Base-by-base conservation (phyloP, 2,797 vertebrate genomes). In the Gambelia wislizenii region DNA sequence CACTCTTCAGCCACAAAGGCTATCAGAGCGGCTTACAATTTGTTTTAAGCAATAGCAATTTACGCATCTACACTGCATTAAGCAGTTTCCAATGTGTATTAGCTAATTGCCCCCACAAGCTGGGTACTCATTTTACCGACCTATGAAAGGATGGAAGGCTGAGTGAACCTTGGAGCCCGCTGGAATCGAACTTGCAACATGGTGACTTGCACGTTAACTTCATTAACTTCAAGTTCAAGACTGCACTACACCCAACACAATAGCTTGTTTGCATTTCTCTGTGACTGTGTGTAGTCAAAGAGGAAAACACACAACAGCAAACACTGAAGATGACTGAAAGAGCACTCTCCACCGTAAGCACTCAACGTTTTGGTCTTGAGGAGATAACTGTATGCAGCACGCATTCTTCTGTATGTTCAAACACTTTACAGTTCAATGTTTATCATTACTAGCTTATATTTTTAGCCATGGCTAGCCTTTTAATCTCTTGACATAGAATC, bases 401-500 rank as follows among this genome's bases (percentile, higher is more conserved):
- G 39, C 42, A 79, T 69, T 25, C 44, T 44, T 84, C 52, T 39
- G n/a, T n/a, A 59, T 14, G 39, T 88, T 84, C 75, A 79, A 81
- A 30, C 56, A 84, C 39, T 44, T 85, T 52, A 16, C 86, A 87
- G 25, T 70, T 0, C 36, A 13, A 67, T 67, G 83, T 85, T 82
- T 76, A 88, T 82, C 77, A 59, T 20, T 85, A 22, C 39, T 56
- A 14, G 83, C 77, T 88, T 88, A 85, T 82, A 91, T 85, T 88
- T 91, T 91, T 91, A 82, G 90, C 77, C 36, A 69, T 30, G 36
- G 30, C 87, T 89, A 7, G 16, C 18, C 76, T 89, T 64, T 82
- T 89, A 89, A 89, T 86, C 84, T 84, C 69, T 33, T 2, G 0
- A 92, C 76, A 56, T 30, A 42, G 33, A 83, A 78, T 30, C 39